A percentile compares a stretch with the other conserved stretches of the same genome.
phyloP scores from a whole-genome alignment of 2,797 vertebrate genomes.

The Sarcoramphus papa region DNA sequence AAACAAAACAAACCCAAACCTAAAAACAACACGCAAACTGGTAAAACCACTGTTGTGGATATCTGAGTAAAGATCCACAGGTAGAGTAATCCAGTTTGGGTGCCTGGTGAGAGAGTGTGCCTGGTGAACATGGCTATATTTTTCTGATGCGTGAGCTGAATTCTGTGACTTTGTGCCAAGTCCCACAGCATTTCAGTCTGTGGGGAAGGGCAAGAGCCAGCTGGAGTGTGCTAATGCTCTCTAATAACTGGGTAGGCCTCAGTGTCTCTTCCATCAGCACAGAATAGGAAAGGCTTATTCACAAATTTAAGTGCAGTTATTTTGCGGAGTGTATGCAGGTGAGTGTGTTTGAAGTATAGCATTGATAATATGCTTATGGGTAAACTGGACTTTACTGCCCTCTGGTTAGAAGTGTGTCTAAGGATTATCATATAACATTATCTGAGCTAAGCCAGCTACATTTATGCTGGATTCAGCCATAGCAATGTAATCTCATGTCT shows the following conservation, averaged over 20 bases:
- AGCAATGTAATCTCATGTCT: background rate
- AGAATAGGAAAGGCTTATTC: background rate
- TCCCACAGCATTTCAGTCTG: background rate
- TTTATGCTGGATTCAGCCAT: background rate
- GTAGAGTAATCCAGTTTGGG: background rate
- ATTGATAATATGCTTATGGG: background rate
- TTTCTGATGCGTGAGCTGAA: background rate
- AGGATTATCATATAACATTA: background rate
- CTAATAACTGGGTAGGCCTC: background rate
- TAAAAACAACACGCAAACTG: background rate
- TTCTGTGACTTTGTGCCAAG: background rate
- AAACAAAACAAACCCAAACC: background rate
- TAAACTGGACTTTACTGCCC: background rate
- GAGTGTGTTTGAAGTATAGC: background rate
- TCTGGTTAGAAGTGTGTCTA: background rate
- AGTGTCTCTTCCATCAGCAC: background rate
- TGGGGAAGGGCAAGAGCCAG: background rate
- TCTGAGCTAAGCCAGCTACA: background rate
- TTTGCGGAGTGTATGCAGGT: background rate
- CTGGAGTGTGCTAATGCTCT: background rate
- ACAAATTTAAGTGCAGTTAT: background rate
- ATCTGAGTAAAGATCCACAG: background rate
- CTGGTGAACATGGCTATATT: accelerated
- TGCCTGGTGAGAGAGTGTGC: background rate
- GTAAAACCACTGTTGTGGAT: background rate